A percentile compares a stretch with the other conserved stretches of the same genome.
Evolutionary conservation across 2,113 vertebrate species (phyloP).

Genomic region (Dromaius novaehollandiae): DNA sequence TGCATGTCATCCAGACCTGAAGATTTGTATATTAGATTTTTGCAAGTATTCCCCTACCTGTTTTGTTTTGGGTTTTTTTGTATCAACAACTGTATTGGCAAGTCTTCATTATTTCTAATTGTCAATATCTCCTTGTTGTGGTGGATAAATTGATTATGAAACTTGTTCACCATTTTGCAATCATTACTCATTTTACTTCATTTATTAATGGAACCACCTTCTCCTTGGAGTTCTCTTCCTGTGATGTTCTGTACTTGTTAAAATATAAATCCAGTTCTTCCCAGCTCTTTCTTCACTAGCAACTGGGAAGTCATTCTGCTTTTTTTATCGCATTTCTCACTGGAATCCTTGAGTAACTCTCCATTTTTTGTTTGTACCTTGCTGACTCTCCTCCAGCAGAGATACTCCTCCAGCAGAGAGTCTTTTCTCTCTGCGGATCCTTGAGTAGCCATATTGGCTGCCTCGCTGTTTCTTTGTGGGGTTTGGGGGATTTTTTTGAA

Average conservation of each 20-base stretch:
- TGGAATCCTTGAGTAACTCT: not conserved
- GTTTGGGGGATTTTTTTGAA: not conserved
- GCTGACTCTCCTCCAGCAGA: not conserved
- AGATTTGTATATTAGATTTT: conserved; percentile 74
- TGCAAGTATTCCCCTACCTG: conserved; percentile 63
- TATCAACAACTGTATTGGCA: conserved; percentile 63
- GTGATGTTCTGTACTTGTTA: not conserved
- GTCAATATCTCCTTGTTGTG: conserved; percentile 30
- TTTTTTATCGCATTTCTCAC: not conserved
- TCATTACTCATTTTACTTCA: conserved; percentile 4
- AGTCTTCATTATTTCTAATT: conserved; percentile 60
- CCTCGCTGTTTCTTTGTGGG: not conserved
- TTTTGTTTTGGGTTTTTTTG: not conserved
- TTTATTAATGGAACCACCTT: not conserved
- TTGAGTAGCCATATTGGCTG: not conserved
- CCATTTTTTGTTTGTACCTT: not conserved
- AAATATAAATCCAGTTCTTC: not conserved
- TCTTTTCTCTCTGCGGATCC: not conserved
- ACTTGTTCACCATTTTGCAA: not conserved
- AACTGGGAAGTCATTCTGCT: not conserved
- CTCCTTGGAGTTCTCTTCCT: not conserved
- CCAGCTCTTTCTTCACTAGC: not conserved
- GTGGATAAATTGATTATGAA: conserved; percentile 34
- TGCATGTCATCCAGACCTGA: conserved; percentile 62
- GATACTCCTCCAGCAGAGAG: not conserved